phyloP scores from a whole-genome alignment of 1,140 invertebrate genomes.

The Phocides pigmalion region DNA sequence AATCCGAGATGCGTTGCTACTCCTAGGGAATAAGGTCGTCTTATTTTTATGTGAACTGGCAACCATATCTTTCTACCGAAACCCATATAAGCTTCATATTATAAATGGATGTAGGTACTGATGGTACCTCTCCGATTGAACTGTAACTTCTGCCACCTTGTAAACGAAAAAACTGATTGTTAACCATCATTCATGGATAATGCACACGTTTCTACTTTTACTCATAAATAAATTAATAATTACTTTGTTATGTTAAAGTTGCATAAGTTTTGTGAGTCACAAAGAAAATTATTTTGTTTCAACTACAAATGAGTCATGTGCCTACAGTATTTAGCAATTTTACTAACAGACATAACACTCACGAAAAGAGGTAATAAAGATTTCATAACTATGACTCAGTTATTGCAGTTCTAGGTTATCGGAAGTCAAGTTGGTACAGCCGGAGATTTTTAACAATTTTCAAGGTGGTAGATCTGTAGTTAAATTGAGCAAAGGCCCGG shows the following conservation, averaged over 20 bases:
- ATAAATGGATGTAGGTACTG: no score
- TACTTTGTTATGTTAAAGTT: background rate
- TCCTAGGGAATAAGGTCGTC: no score
- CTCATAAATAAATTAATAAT: background rate
- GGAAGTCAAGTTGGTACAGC: background rate
- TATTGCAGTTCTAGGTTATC: constrained; percentile 1
- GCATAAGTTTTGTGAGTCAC: constrained; percentile 3
- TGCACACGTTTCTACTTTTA: background rate
- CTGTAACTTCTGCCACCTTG: no score
- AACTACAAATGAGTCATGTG: constrained; percentile 21
- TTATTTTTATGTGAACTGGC: no score
- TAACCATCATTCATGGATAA: background rate
- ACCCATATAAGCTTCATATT: no score
- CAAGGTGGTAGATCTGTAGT: no score
- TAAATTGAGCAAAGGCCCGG: no score
- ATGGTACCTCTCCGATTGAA: no score
- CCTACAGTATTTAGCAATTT: constrained; percentile 13
- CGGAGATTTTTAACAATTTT: constrained; percentile 12
- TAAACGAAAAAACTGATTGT: no score
- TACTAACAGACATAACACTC: constrained; percentile 1
- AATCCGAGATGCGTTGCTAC: no score
- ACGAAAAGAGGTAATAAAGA: constrained; percentile 29
- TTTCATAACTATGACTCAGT: constrained; percentile 20
- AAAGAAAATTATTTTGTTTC: background rate
- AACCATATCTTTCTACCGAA: no score